phyloP scores from a whole-genome alignment of 1,140 invertebrate genomes.

The Idris sp. region DNA sequence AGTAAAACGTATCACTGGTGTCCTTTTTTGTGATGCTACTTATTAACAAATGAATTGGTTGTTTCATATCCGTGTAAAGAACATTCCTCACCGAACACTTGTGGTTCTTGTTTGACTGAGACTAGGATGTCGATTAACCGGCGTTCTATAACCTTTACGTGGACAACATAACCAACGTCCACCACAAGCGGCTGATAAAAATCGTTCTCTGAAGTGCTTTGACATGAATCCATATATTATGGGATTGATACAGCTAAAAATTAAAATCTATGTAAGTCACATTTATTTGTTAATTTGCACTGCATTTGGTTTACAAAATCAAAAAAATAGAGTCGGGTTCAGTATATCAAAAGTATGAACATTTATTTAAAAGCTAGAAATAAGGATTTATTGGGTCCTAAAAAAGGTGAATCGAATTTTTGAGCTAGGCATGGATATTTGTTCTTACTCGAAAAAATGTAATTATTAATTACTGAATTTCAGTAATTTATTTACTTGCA shows the following conservation, averaged over 20 bases:
- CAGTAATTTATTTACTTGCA: too few species aligned
- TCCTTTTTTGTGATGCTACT: too few species aligned
- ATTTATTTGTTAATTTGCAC: constrained; percentile 21
- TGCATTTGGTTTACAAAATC: too few species aligned
- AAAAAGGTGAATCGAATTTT: too few species aligned
- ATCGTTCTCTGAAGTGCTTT: constrained; percentile 85
- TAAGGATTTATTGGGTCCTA: too few species aligned
- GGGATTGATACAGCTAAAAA: constrained; percentile 85
- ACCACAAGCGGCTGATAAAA: constrained; percentile 74
- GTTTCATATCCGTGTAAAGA: constrained; percentile 46
- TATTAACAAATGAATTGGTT: constrained; percentile 32
- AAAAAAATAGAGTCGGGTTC: too few species aligned
- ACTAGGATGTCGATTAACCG: constrained; percentile 72
- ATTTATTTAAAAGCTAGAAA: too few species aligned
- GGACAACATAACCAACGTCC: constrained; percentile 71
- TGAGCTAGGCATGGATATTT: too few species aligned
- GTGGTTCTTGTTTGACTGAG: constrained; percentile 74
- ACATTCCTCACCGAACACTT: constrained; percentile 70
- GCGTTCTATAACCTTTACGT: constrained; percentile 61
- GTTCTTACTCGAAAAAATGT: too few species aligned
- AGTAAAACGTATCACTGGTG: too few species aligned
- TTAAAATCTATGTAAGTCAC: constrained; percentile 34
- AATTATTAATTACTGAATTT: too few species aligned
- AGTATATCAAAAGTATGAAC: too few species aligned
- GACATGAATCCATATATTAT: constrained; percentile 90